Conservation (phyloP, 92 coral and sea anemone genomes). For the Diadumene lineata region DNA sequence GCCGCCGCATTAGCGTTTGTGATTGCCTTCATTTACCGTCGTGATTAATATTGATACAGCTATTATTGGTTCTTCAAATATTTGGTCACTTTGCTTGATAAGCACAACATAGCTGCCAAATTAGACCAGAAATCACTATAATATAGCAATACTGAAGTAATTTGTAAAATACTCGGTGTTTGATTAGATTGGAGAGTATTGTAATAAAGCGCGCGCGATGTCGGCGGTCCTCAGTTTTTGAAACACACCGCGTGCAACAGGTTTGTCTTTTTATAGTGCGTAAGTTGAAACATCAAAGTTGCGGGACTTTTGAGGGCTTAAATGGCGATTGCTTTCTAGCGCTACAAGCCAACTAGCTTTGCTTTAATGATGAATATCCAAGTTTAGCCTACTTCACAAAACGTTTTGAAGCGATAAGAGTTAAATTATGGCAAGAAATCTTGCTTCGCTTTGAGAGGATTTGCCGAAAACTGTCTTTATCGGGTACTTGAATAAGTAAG, state of each 20-base stretch:
- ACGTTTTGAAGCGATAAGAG: too few relatives aligned
- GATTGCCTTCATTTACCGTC: constrained; percentile 18
- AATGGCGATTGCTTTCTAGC: neutral
- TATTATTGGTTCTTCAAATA: neutral
- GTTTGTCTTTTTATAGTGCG: neutral
- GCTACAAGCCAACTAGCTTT: too few relatives aligned
- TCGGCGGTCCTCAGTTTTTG: neutral
- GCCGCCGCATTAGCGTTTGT: constrained; percentile 51
- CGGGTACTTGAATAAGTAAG: neutral
- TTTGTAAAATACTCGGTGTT: neutral
- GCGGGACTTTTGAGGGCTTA: neutral
- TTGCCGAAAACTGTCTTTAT: neutral
- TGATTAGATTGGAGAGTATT: neutral
- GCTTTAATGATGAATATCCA: too few relatives aligned
- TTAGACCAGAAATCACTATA: constrained; percentile 1
- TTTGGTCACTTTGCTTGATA: neutral
- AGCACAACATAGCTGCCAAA: constrained; percentile 2
- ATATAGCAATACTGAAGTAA: neutral
- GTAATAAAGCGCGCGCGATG: neutral
- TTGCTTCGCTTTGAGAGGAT: constrained; percentile 16
- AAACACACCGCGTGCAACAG: neutral
- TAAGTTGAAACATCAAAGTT: neutral
- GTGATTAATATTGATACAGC: neutral
- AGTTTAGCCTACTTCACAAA: too few relatives aligned
- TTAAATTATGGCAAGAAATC: constrained; percentile 4